phyloP scores from a whole-genome alignment of 1,140 invertebrate species.

The Drosophila santomea region DNA sequence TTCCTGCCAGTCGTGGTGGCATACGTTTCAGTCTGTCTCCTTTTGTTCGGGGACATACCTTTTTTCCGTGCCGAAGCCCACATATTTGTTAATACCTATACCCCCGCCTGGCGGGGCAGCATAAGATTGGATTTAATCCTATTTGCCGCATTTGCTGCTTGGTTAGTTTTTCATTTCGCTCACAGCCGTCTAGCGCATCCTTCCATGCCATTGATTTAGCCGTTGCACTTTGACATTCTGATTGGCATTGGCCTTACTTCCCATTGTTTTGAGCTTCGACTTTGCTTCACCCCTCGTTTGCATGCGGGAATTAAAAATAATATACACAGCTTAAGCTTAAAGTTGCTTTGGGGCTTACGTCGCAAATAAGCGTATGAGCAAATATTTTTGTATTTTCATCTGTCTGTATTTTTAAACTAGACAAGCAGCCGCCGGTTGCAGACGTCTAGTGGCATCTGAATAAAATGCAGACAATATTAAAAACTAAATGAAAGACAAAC shows the following conservation, averaged over 20 bases:
- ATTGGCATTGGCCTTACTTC: slow-evolving; percentile 77
- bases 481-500: slow-evolving; percentile 10
- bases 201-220: slow-evolving; percentile 21
- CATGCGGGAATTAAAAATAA: slow-evolving; percentile 66
- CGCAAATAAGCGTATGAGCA: slow-evolving; percentile 48
- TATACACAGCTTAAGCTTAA: slow-evolving; percentile 62
- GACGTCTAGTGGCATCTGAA: slow-evolving; percentile 58
- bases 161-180: slow-evolving; percentile 72
- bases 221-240: slow-evolving; percentile 77
- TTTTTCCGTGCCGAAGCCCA: slow-evolving; percentile 32
- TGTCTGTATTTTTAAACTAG: slow-evolving; percentile 36
- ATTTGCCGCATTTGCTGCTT: slow-evolving; percentile 81
- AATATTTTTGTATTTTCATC: slow-evolving; percentile 48
- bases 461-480: slow-evolving; percentile 20
- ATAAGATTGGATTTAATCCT: slow-evolving; percentile 81
- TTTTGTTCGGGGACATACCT: slow-evolving; percentile 27
- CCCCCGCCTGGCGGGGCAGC: slow-evolving; percentile 50
- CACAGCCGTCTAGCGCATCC: slow-evolving; percentile 12
- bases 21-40: slow-evolving; percentile 48
- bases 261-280: slow-evolving; percentile 51
- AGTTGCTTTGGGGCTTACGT: slow-evolving; percentile 20
- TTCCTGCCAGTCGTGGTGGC: slow-evolving; percentile 56
- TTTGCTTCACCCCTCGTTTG: slow-evolving; percentile 23
- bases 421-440: slow-evolving; percentile 48
- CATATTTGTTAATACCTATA: slow-evolving; percentile 79